phyloP scores from a whole-genome alignment of 2,113 vertebrate genomes.

The Burhinus bistriatus region DNA sequence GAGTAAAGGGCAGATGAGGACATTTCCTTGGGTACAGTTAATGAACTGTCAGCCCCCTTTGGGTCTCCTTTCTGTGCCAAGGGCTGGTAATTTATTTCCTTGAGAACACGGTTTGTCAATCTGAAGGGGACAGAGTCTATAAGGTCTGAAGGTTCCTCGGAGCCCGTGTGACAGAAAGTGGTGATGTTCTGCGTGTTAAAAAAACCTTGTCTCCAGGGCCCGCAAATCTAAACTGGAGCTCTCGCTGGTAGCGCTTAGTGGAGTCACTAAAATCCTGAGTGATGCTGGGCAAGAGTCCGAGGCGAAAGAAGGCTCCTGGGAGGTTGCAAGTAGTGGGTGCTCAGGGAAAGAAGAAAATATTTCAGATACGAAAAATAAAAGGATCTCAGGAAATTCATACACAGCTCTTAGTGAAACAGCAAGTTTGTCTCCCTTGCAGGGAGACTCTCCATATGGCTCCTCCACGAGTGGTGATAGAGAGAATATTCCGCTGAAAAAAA shows the following conservation, averaged over 20 bases:
- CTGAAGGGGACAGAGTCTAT: neutral
- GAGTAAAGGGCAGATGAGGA: neutral
- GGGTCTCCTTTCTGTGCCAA: neutral
- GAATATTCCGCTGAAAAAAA: neutral
- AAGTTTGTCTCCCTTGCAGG: neutral
- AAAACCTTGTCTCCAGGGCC: neutral
- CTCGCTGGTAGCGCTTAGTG: accelerated
- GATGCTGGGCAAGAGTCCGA: neutral
- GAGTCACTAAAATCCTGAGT: neutral
- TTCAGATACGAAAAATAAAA: neutral
- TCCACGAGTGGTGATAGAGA: neutral
- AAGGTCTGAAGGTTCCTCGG: neutral
- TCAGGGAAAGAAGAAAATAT: neutral
- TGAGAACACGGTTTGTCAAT: neutral
- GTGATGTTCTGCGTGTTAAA: accelerated
- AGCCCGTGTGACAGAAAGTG: neutral
- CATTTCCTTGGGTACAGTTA: neutral
- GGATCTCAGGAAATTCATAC: neutral
- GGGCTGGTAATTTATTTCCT: neutral
- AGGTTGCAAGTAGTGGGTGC: neutral
- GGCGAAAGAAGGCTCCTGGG: neutral
- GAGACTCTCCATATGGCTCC: neutral
- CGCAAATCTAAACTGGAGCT: accelerated
- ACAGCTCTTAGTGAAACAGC: neutral
- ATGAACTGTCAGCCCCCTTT: neutral